Conservation (phyloP, 2,888 invertebrate genomes). For the Ichneumon xanthorius region DNA sequence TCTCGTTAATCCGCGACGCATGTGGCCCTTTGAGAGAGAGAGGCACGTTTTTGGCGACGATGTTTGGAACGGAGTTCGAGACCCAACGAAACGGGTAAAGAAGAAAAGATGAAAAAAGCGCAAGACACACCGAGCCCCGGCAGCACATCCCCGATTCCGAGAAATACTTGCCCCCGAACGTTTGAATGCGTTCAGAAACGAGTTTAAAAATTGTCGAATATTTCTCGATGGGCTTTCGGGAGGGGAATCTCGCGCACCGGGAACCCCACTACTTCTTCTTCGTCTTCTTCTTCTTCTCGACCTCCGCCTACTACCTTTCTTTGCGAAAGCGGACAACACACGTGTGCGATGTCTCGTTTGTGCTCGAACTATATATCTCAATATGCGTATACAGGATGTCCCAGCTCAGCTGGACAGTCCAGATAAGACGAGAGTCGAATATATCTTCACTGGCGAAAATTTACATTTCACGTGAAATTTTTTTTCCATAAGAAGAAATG, state of each 20-base stretch:
- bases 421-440: conserved; percentile 1
- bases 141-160: conserved; percentile 76
- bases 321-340: conserved; percentile 60
- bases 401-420: conserved; percentile 22
- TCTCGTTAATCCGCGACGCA: conserved; percentile 1
- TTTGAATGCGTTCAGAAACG: conserved; percentile 82
- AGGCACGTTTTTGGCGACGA: conserved; percentile 2
- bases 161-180: conserved; percentile 77
- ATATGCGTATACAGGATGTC: conserved; percentile 46
- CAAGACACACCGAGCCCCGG: conserved; percentile 59
- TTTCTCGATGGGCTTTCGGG: conserved; percentile 75
- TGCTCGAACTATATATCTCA: conserved; percentile 49
- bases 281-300: conserved; percentile 49
- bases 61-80: not conserved
- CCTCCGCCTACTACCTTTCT: conserved; percentile 66
- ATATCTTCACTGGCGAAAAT: conserved; percentile 3
- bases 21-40: not conserved
- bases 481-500: not conserved
- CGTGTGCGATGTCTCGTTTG: conserved; percentile 59
- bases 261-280: conserved; percentile 43
- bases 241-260: conserved; percentile 56
- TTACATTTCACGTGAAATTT: not conserved
- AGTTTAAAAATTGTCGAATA: conserved; percentile 84
- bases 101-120: conserved; percentile 59
- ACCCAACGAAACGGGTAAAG: conserved; percentile 30